Base-by-base conservation (phyloP, 2,888 invertebrate species). In the Synergus umbraculus region DNA sequence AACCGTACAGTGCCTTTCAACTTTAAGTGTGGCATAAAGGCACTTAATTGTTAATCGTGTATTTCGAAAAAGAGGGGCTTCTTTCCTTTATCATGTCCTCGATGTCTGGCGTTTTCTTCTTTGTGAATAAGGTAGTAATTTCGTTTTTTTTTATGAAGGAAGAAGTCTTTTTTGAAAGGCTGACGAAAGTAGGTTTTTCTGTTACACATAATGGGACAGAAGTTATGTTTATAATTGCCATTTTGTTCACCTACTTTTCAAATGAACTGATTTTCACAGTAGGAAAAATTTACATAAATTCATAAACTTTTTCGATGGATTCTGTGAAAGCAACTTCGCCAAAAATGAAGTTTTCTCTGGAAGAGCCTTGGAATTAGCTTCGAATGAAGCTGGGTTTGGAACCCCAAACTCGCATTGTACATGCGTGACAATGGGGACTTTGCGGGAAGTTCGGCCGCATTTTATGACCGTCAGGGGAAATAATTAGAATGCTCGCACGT, bases 381-480 rank as follows among this genome's bases (percentile, higher is more conserved):
- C 22, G 67, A 67, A 44, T 67, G 67, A 67, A 46, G 46, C 44
- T 46, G 44, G 44, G 67, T 43, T 67, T 67, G 13, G 44, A 44
- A 44, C 46, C 41, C 41, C 15, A 66, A 66, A 66, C 43, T 37
- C 43, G 41, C 43, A 69, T 29, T 15, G 73, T 73, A 37, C 54
- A 54, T 37, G 54, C 54, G 66, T 54, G 18, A 69, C 80, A 76
- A 76, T 63, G 66, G 78, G 63, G 67, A 79, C 37, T 44, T 76
- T 60, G 79, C 78, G 79, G 77, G 82, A 83, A 86, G 82, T 81
- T 83, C 78, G 76, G 78, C 73, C 46, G 64, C 76, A 76, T 83
- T 85, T 86, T 85, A 86, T 84, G 83, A 83, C 82, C 69, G 78
- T 79, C 81, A 82, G 81, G 81, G 83, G 83, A 84, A 86, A 85